Conservation (phyloP, 2,888 invertebrate species). For the Cacoxenus indagator region DNA sequence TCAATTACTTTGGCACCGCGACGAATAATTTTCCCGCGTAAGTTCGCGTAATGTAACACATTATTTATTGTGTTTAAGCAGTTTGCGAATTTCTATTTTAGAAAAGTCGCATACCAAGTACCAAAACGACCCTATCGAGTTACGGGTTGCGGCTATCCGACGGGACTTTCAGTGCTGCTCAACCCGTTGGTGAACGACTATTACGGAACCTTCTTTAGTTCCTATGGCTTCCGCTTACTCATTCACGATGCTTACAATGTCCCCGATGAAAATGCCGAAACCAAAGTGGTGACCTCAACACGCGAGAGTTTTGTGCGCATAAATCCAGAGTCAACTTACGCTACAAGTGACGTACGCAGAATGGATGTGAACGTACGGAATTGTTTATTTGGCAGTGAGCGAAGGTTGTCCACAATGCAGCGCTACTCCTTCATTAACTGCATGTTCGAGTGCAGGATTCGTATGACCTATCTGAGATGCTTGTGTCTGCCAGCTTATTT, state of each 20-base stretch:
- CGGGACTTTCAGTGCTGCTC: slow-evolving; percentile 76
- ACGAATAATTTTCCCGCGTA: slow-evolving; percentile 65
- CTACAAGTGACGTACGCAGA: slow-evolving; percentile 73
- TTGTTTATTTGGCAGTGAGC: slow-evolving; percentile 76
- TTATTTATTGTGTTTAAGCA: no score
- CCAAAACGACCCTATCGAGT: slow-evolving; percentile 74
- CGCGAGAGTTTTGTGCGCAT: slow-evolving; percentile 76
- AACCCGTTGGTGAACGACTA: slow-evolving; percentile 75
- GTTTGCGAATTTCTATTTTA: slow-evolving; percentile 34
- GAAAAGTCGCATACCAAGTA: slow-evolving; percentile 67
- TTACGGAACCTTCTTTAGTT: slow-evolving; percentile 75
- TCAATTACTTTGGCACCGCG: slow-evolving; percentile 75
- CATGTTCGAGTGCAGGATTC: slow-evolving; percentile 74
- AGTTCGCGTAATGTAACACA: slow-evolving; percentile 13
- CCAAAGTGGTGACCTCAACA: slow-evolving; percentile 74
- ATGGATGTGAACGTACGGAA: slow-evolving; percentile 72
- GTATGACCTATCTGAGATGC: slow-evolving; percentile 72
- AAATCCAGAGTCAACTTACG: slow-evolving; percentile 77
- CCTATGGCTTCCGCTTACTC: slow-evolving; percentile 76
- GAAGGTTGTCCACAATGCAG: slow-evolving; percentile 59
- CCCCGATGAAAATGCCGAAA: slow-evolving; percentile 76
- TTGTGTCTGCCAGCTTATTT: slow-evolving; percentile 76
- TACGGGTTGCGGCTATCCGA: slow-evolving; percentile 79
- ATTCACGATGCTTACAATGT: slow-evolving; percentile 77
- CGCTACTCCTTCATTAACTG: slow-evolving; percentile 79